Evolutionary conservation across 2,113 vertebrate species (phyloP).

Genomic region (Oncorhynchus kisutch): DNA sequence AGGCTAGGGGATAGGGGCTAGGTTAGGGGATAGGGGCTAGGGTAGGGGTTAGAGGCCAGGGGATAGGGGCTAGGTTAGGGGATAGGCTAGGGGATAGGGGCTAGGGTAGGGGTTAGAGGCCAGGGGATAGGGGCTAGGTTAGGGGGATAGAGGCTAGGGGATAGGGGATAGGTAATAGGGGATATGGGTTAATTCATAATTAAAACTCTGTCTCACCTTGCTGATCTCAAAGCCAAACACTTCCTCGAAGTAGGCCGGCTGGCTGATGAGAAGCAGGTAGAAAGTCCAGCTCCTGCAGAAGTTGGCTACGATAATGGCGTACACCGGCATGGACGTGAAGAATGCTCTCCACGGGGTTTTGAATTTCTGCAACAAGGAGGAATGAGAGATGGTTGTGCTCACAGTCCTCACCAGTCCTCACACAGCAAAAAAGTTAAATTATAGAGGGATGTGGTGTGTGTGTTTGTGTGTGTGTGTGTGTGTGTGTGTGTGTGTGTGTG

Average conservation of each 20-base stretch:
- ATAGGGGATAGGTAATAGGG: too few relatives aligned
- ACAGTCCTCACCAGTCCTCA: background rate
- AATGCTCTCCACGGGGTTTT: conserved; percentile 89
- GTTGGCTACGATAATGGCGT: conserved; percentile 92
- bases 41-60: too few relatives aligned
- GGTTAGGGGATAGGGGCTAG: too few relatives aligned
- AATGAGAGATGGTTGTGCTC: conserved; percentile 33
- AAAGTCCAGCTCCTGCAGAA: conserved; percentile 95
- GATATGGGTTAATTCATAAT: background rate
- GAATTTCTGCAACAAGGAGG: conserved; percentile 80
- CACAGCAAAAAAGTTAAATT: background rate
- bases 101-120: too few relatives aligned
- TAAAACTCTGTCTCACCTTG: conserved; percentile 73
- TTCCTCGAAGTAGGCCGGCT: conserved; percentile 91
- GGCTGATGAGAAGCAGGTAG: conserved; percentile 91
- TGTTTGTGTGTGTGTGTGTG: background rate
- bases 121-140: too few relatives aligned
- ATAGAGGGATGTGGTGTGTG: background rate
- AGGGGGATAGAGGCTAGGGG: too few relatives aligned
- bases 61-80: too few relatives aligned
- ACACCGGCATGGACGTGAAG: conserved; percentile 93
- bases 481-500: background rate
- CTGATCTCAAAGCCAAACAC: conserved; percentile 94
- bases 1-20: too few relatives aligned
- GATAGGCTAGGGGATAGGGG: too few relatives aligned